Percentiles rank a stretch among this genome's conserved stretches.
phyloP scores from a whole-genome alignment of 2,797 vertebrate species.

The Glyptemys insculpta region DNA sequence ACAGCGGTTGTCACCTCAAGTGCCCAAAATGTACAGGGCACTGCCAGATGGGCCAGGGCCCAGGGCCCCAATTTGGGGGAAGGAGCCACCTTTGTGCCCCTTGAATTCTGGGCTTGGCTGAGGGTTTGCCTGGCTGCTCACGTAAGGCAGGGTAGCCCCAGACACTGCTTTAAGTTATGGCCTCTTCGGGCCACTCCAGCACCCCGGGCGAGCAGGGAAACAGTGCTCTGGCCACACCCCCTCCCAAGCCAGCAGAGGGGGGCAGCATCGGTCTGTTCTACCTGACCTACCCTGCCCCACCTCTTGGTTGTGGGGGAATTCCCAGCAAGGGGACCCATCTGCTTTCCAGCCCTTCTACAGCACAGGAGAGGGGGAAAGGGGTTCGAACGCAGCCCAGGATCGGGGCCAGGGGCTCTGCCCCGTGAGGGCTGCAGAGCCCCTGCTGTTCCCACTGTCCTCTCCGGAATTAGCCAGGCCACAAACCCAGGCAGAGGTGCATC shows the following conservation, averaged over 20 bases:
- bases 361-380: too few species aligned
- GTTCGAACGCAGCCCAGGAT: background rate
- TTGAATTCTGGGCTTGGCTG: background rate
- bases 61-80: constrained; percentile 65
- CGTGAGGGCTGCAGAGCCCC: too few species aligned
- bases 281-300: background rate
- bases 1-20: constrained; percentile 60
- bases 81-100: constrained; percentile 43
- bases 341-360: background rate
- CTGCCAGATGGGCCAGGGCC: constrained; percentile 69
- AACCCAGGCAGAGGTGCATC: too few species aligned
- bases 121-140: background rate
- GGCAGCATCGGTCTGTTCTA: background rate
- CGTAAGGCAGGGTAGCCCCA: background rate
- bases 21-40: constrained; percentile 71
- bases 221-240: background rate
- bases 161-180: background rate
- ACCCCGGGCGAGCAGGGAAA: background rate
- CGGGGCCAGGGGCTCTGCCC: background rate
- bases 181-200: background rate
- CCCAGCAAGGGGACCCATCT: background rate
- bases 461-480: too few species aligned
- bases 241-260: background rate
- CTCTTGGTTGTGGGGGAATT: background rate
- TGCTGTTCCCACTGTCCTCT: too few species aligned